Evolutionary conservation across 2,113 vertebrate species (phyloP).

Genomic region (Chlorodrepanis virens): DNA sequence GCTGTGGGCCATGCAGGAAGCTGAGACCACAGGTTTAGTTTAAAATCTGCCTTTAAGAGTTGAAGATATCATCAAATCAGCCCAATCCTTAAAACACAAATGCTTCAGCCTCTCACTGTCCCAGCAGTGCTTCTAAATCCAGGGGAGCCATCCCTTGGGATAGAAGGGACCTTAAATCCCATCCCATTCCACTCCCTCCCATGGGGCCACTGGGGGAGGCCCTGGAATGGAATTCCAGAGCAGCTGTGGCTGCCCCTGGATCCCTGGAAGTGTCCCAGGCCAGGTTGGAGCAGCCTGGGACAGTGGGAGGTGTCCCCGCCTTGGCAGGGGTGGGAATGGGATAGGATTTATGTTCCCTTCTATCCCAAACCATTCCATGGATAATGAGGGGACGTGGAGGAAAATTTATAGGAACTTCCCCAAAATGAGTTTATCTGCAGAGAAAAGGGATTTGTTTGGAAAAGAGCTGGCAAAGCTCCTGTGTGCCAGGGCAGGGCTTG

Average conservation of each 20-base stretch:
- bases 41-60: neutral
- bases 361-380: neutral
- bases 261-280: neutral
- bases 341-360: neutral
- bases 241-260: neutral
- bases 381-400: accelerated
- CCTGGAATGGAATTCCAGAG: neutral
- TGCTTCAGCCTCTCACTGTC: neutral
- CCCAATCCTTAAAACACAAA: neutral
- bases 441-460: neutral
- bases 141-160: neutral
- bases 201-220: neutral
- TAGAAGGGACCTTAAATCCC: neutral
- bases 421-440: neutral
- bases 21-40: neutral
- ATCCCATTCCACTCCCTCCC: neutral
- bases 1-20: neutral
- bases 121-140: neutral
- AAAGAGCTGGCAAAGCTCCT: neutral
- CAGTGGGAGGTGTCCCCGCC: neutral
- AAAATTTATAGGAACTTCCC: neutral
- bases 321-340: neutral
- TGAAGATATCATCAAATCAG: neutral
- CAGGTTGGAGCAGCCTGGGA: accelerated
- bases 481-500: neutral